Evolutionary conservation across 2,113 vertebrate species (phyloP).

Genomic region (Genyomyrus donnyi): DNA sequence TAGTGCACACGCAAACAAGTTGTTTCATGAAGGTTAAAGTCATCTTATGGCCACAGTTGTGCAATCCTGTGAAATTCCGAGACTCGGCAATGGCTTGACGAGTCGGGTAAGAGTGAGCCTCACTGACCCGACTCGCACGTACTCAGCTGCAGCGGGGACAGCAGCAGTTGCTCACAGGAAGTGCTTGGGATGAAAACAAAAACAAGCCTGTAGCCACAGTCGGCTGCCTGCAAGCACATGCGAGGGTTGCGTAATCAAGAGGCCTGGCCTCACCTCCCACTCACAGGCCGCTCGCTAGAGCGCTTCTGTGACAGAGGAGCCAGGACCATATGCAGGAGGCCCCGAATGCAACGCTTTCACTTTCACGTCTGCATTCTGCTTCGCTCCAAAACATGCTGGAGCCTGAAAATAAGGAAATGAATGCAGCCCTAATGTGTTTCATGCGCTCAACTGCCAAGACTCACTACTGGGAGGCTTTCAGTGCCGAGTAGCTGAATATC

Average conservation of each 20-base stretch:
- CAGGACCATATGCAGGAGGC: conserved; percentile 8
- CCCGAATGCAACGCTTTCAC: conserved; percentile 1
- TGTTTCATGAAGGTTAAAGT: neutral
- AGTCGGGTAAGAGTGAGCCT: neutral
- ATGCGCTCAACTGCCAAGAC: neutral
- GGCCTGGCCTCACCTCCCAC: conserved; percentile 27
- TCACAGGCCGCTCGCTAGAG: neutral
- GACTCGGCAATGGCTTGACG: neutral
- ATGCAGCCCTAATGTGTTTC: conserved; percentile 8
- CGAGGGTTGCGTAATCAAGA: conserved; percentile 50
- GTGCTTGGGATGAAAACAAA: conserved; percentile 32
- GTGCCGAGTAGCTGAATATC: neutral
- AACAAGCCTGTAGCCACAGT: conserved; percentile 40
- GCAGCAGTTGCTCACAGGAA: conserved; percentile 13
- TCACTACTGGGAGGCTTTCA: neutral
- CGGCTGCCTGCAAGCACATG: conserved; percentile 28
- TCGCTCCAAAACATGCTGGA: neutral
- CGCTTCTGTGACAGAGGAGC: neutral
- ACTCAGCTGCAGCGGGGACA: neutral
- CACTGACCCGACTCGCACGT: too few relatives aligned
- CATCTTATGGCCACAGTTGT: neutral
- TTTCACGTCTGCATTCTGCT: conserved; percentile 25
- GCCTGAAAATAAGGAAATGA: neutral
- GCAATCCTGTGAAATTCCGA: neutral
- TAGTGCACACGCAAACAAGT: neutral